Conservation (phyloP, 2,797 vertebrate species). For the Cheirogaleus major region DNA sequence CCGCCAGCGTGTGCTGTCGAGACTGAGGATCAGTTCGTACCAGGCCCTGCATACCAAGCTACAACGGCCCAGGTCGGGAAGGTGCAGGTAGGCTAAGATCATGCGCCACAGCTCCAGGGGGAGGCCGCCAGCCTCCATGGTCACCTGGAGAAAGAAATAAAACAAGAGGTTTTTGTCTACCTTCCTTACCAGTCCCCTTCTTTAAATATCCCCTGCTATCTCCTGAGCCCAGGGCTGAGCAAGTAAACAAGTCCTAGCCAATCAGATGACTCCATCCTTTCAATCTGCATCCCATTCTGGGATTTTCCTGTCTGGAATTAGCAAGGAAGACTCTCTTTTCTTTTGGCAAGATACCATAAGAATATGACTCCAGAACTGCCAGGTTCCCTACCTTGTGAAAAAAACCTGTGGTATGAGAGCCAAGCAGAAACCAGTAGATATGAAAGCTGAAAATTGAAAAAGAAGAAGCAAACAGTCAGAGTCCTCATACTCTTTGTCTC, state of each 20-base stretch:
- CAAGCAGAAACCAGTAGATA: background rate
- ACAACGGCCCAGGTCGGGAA: constrained; percentile 93
- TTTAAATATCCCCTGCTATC: background rate
- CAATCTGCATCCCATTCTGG: background rate
- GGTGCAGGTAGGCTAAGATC: constrained; percentile 91
- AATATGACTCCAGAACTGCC: background rate
- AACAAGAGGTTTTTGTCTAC: constrained; percentile 7
- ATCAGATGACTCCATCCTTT: background rate
- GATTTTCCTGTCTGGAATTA: background rate
- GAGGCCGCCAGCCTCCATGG: constrained; percentile 89
- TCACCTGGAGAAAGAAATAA: constrained; percentile 66
- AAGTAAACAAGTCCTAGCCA: background rate
- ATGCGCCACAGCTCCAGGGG: constrained; percentile 93
- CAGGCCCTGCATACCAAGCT: constrained; percentile 93
- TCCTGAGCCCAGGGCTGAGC: background rate
- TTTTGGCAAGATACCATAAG: background rate
- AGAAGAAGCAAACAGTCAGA: background rate
- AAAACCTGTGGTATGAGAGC: background rate
- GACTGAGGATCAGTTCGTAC: constrained; percentile 92
- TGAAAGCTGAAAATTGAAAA: background rate
- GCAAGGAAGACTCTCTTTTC: background rate
- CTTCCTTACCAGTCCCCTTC: background rate
- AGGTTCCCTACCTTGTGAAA: background rate
- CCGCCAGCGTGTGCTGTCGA: constrained; percentile 95
- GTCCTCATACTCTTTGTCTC: background rate